A percentile compares a stretch with the other conserved stretches of the same genome.
Conservation (phyloP, 1,140 invertebrate species). For the Palaemon carinicauda region DNA sequence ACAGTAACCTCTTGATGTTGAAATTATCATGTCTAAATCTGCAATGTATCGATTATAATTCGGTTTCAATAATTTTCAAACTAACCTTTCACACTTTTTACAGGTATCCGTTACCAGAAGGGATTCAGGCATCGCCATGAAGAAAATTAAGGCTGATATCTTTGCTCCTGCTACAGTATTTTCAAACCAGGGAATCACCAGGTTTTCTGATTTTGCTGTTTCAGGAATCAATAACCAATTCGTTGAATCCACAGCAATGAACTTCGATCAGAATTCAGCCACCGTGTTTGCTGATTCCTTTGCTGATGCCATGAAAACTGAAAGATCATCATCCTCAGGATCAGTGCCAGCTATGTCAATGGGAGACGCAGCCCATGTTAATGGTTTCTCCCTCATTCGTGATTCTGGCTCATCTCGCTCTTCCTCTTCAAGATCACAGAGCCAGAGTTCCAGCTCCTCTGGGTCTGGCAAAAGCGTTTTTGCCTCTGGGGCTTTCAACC, state of each 20-base stretch:
- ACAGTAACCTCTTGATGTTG: no score
- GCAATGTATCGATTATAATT: no score
- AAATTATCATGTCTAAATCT: no score
- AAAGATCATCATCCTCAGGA: conserved; percentile 1
- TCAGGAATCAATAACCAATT: conserved; percentile 53
- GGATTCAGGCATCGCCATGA: conserved; percentile 52
- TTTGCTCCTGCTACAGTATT: conserved; percentile 54
- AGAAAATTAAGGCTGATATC: conserved; percentile 44
- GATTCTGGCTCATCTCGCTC: background rate
- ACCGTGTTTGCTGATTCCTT: conserved; percentile 41
- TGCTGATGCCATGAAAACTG: conserved; percentile 27
- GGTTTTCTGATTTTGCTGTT: conserved; percentile 50
- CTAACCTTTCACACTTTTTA: background rate
- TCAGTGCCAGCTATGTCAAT: background rate
- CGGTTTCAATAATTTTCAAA: no score
- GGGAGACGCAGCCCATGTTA: background rate
- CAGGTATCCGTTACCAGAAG: conserved; percentile 36
- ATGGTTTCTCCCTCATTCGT: background rate
- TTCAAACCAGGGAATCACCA: conserved; percentile 47
- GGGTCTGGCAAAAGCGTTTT: conserved; percentile 17
- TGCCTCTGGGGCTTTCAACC: background rate
- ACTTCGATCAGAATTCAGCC: conserved; percentile 42
- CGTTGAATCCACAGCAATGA: conserved; percentile 15
- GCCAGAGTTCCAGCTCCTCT: background rate
- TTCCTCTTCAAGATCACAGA: background rate